Evolutionary conservation across 2,888 invertebrate genomes (phyloP).

Genomic region (Oscheius sp.): DNA sequence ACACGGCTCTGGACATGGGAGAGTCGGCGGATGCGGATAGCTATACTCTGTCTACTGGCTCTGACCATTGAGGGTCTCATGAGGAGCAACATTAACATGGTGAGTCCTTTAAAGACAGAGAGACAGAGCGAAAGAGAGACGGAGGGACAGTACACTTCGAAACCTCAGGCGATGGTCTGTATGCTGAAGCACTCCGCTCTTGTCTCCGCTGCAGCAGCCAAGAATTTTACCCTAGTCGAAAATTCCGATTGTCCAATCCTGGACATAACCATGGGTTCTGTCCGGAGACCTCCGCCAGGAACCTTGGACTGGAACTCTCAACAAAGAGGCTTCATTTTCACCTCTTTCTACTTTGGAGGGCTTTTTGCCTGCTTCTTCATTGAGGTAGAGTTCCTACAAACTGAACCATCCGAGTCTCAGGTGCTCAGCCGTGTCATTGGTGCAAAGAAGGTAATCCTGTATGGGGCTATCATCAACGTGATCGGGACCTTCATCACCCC

Average conservation of each 20-base stretch:
- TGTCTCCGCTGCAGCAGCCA: slow-evolving; percentile 39
- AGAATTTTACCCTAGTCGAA: slow-evolving; percentile 36
- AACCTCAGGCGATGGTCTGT: slow-evolving; percentile 63
- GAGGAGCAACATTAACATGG: slow-evolving; percentile 72
- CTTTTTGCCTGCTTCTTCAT: slow-evolving; percentile 51
- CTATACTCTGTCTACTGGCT: slow-evolving; percentile 67
- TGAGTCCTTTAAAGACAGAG: slow-evolving; percentile 25
- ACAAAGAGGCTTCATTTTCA: slow-evolving; percentile 67
- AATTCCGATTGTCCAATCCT: slow-evolving; percentile 17
- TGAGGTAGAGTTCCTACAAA: slow-evolving; percentile 37
- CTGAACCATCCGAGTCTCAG: slow-evolving; percentile 4
- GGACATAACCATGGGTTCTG: slow-evolving; percentile 18
- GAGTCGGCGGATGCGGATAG: slow-evolving; percentile 66
- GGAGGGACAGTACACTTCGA: slow-evolving; percentile 13
- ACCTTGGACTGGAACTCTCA: slow-evolving; percentile 65
- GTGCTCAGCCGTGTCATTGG: slow-evolving; percentile 56
- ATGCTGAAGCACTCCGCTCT: slow-evolving; percentile 68
- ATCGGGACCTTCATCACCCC: slow-evolving; percentile 69
- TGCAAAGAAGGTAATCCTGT: slow-evolving; percentile 61
- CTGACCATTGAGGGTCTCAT: slow-evolving; percentile 72
- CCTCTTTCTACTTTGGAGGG: slow-evolving; percentile 67
- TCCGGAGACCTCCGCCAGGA: slow-evolving; percentile 48
- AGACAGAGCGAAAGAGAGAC: neutral
- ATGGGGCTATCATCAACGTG: slow-evolving; percentile 69
- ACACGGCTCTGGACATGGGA: slow-evolving; percentile 61